Evolutionary conservation across 1,140 invertebrate species (phyloP).

Genomic region (Polypedilum pembai): DNA sequence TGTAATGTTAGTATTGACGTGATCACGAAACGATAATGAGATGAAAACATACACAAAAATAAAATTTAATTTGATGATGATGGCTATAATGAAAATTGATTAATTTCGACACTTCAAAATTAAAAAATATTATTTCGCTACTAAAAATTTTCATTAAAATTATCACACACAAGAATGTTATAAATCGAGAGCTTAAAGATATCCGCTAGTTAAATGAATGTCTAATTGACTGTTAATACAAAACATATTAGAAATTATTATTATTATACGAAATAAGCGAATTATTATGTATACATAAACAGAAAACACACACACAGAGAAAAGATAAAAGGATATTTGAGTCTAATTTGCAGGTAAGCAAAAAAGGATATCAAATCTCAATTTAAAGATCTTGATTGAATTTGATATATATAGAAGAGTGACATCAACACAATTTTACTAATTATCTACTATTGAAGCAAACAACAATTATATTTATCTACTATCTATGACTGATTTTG

Average conservation of each 20-base stretch:
- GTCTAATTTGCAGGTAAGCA: no score
- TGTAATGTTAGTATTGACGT: background rate
- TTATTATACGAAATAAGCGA: background rate
- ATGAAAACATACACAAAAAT: background rate
- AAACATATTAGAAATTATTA: conserved; percentile 8
- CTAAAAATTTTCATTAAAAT: background rate
- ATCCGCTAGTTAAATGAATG: conserved; percentile 11
- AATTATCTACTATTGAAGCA: no score
- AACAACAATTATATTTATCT: no score
- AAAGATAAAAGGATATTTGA: no score
- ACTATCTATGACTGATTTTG: no score
- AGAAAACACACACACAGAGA: background rate
- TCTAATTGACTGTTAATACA: conserved; percentile 1
- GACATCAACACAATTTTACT: no score
- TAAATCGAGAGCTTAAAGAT: conserved; percentile 13
- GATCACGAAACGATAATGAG: no score
- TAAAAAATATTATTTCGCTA: background rate
- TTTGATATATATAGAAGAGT: no score
- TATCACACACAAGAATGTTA: background rate
- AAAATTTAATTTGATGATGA: background rate
- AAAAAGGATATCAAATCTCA: no score
- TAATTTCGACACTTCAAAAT: background rate
- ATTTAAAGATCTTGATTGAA: no score
- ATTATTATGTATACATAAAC: background rate
- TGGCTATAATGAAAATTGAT: background rate